phyloP scores from a whole-genome alignment of 2,888 invertebrate species.

The Priapulus caudatus region DNA sequence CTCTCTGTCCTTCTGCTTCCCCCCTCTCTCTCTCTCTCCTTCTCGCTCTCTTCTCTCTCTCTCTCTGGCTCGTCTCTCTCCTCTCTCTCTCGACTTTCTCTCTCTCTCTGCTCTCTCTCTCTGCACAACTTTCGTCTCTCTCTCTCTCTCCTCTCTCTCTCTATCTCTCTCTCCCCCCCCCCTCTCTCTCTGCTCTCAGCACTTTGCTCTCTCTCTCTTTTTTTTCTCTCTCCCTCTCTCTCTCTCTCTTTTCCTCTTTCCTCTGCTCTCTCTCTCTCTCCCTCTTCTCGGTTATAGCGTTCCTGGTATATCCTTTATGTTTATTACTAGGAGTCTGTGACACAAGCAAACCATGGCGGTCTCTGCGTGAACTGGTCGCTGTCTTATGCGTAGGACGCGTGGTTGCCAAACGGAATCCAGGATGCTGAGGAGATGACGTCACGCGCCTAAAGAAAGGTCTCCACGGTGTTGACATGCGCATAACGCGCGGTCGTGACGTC shows the following conservation, averaged over 20 bases:
- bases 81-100: conserved; percentile 7
- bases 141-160: conserved; percentile 13
- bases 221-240: conserved; percentile 2
- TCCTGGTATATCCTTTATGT: no score
- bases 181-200: conserved; percentile 6
- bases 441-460: no score
- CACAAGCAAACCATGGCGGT: no score
- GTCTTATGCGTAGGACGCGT: no score
- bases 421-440: no score
- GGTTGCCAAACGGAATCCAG: no score
- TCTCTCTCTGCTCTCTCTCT: conserved; percentile 9
- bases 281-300: not conserved
- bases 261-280: not conserved
- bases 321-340: no score
- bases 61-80: conserved; percentile 14
- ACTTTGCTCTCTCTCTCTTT: conserved; percentile 8
- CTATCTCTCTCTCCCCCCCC: conserved; percentile 9
- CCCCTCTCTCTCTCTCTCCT: conserved; percentile 15
- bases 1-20: conserved; percentile 17
- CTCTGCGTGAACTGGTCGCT: no score
- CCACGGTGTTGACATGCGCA: no score
- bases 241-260: conserved; percentile 9
- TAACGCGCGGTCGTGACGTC: no score
- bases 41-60: no score
- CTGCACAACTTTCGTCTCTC: conserved; percentile 13